Evolutionary conservation across 1,140 invertebrate genomes (phyloP), one percentile per base, ranked within the genome.

Genomic region (Hylaeus volcanicus): DNA sequence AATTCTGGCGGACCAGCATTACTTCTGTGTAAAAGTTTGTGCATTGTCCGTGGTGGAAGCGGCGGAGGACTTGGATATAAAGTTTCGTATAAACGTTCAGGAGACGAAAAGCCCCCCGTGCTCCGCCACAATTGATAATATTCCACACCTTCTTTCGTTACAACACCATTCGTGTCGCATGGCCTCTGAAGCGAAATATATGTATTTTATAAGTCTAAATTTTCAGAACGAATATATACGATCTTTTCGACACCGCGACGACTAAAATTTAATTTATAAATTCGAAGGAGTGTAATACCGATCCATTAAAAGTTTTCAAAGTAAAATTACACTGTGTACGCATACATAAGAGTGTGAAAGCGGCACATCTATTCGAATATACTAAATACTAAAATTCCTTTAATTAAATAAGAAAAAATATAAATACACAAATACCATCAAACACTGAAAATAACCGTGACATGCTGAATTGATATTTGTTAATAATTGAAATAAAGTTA

Each of bases 21-120:
- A 76, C 94, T 95, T 87, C 95, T 92, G 82, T 96, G 95, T 74
- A 96, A 90, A 11, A 95, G 95, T 84, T 94, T 94, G 86, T 96
- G 95, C 37, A 94, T 88, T n/a, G 92, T 83, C 79, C 92, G 89
- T 43, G 94, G 94, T 72, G 94, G 94, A 76, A 94, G 86, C 45
- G 94, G 94, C n/a, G 94, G 94, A 75, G 92, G 92, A 83, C 90
- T 90, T 65, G 92, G 89, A 75, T 92, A 93, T 5, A 91, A 77
- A 51, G 86, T 86, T 63, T 92, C 89, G 37, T 91, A 92, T 39
- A 89, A 78, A 61, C 89, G 86, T 77, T 92, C 89, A 60, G 86
- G 86, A 51, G 89, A 86, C 72, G 89, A 88, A 48, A 82, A 86
- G 26, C 92, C 92, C 45, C 88, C 92, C n/a, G 91, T 93, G 75